Percentiles rank a stretch among this genome's conserved stretches.
phyloP scores from a whole-genome alignment of 2,888 invertebrate species.

The Koerneria pararmatus region DNA sequence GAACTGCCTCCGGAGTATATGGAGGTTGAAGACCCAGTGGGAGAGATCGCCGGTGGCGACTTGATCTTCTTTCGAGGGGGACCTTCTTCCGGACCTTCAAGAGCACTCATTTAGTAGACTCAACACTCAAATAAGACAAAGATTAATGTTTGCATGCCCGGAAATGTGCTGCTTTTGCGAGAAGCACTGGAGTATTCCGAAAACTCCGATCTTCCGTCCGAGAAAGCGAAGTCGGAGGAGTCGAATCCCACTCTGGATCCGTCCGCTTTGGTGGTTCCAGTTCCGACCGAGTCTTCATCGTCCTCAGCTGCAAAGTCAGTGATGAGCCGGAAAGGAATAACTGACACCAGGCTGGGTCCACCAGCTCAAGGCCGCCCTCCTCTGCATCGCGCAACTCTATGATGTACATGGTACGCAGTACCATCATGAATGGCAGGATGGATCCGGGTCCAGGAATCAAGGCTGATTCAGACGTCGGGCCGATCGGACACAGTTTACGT shows the following conservation, averaged over 20 bases:
- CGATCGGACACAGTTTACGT: background rate
- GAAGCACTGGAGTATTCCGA: constrained; percentile 55
- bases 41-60: constrained; percentile 59
- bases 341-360: constrained; percentile 60
- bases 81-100: constrained; percentile 59
- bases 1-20: constrained; percentile 58
- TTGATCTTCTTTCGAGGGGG: constrained; percentile 60
- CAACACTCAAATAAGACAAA: too few species aligned
- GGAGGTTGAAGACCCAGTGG: constrained; percentile 57
- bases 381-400: constrained; percentile 58
- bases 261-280: constrained; percentile 33
- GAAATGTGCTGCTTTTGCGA: constrained; percentile 44
- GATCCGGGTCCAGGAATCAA: constrained; percentile 19
- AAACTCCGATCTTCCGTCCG: constrained; percentile 56
- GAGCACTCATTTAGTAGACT: background rate
- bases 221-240: constrained; percentile 25
- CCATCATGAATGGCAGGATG: constrained; percentile 39
- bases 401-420: constrained; percentile 53
- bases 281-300: constrained; percentile 39
- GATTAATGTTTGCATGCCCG: too few species aligned
- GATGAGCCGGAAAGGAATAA: constrained; percentile 23
- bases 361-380: constrained; percentile 59
- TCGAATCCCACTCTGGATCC: constrained; percentile 27
- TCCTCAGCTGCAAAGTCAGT: constrained; percentile 39
- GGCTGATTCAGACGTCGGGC: constrained; percentile 28